Percentiles rank a stretch among this genome's conserved stretches.
Conservation (phyloP, 2,888 invertebrate genomes). For the Candidula unifasciata region DNA sequence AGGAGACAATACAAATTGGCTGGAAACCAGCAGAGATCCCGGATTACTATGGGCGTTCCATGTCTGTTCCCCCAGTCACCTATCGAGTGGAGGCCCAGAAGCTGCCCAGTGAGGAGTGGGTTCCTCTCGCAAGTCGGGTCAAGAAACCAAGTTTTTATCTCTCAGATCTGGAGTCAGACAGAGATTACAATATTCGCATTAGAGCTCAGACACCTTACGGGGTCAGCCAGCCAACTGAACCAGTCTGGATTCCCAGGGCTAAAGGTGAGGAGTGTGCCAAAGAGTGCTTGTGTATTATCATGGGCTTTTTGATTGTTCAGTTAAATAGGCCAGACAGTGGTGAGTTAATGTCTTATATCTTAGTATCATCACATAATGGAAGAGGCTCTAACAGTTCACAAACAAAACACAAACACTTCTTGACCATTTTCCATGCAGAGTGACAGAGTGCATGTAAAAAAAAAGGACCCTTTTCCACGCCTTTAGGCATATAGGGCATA, state of each 20-base stretch:
- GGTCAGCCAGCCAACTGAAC: constrained; percentile 96
- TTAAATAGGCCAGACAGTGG: too few species aligned
- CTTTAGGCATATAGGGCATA: too few species aligned
- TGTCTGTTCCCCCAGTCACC: constrained; percentile 59
- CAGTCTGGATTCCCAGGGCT: constrained; percentile 79
- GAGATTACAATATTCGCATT: constrained; percentile 96
- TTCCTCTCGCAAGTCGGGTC: constrained; percentile 67
- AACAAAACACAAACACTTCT: too few species aligned
- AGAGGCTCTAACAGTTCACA: too few species aligned
- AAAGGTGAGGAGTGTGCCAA: constrained; percentile 58
- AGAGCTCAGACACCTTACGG: constrained; percentile 98
- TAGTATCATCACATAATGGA: too few species aligned
- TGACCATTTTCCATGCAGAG: too few species aligned
- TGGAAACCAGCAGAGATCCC: constrained; percentile 70
- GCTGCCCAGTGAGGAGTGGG: constrained; percentile 62
- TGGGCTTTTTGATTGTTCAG: too few species aligned
- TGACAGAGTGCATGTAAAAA: too few species aligned
- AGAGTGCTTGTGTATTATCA: too few species aligned
- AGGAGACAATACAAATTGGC: constrained; percentile 68
- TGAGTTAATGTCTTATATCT: too few species aligned
- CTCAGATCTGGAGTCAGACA: constrained; percentile 86
- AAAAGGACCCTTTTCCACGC: too few species aligned
- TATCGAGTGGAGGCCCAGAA: constrained; percentile 70
- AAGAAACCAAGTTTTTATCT: constrained; percentile 70
- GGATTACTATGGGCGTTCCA: constrained; percentile 42